Evolutionary conservation across 2,888 invertebrate species (phyloP).

Genomic region (Alentia gelatinosa): DNA sequence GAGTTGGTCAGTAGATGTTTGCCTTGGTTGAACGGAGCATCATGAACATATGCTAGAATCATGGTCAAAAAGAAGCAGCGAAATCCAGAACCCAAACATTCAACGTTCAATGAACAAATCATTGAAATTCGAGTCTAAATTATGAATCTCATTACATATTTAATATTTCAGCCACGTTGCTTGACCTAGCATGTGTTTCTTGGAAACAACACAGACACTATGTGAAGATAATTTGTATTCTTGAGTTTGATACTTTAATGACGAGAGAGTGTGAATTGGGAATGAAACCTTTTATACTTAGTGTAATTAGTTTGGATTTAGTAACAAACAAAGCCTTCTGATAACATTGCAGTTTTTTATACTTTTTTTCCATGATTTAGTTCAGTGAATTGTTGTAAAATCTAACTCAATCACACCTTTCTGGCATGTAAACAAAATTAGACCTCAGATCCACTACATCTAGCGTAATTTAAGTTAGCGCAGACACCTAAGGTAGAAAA

Average conservation of each 20-base stretch:
- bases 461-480: background rate
- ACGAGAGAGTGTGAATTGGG: background rate
- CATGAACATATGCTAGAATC: constrained; percentile 6
- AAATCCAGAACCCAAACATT: too few relatives aligned
- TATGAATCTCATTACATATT: too few relatives aligned
- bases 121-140: too few relatives aligned
- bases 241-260: background rate
- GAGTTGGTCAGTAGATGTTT: constrained; percentile 32
- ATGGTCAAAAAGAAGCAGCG: too few relatives aligned
- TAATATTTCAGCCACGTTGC: too few relatives aligned
- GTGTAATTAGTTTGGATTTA: background rate
- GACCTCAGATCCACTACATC: background rate
- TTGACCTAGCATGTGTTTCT: constrained; percentile 21
- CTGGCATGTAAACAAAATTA: background rate
- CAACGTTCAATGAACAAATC: too few relatives aligned
- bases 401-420: background rate
- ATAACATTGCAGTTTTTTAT: too few relatives aligned
- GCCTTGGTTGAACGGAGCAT: background rate
- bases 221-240: background rate
- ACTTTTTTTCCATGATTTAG: too few relatives aligned
- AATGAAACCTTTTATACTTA: background rate
- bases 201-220: background rate
- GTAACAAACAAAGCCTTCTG: background rate
- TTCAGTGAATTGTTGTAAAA: too few relatives aligned
- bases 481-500: background rate